phyloP scores from a whole-genome alignment of 92 coral and sea anemone genomes.

The Porites lobata region DNA sequence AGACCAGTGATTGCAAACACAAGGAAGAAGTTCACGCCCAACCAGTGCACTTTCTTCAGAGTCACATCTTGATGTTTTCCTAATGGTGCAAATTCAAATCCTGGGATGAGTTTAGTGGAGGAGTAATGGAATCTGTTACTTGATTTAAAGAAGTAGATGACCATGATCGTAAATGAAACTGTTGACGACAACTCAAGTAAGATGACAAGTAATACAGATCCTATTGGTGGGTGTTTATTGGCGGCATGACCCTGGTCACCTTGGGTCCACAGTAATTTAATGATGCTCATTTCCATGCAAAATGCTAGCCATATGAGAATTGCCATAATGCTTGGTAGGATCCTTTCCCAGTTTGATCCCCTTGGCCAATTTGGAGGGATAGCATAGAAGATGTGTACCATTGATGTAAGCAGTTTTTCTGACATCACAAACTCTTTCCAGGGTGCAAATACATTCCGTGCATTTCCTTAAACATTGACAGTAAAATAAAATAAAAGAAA shows the following conservation, averaged over 20 bases:
- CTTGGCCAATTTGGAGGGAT: constrained; percentile 66
- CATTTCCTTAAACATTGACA: neutral
- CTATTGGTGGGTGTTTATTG: constrained; percentile 47
- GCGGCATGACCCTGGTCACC: neutral
- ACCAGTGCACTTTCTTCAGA: constrained; percentile 61
- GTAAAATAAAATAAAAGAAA: no score
- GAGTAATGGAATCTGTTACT: constrained; percentile 56
- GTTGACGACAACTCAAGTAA: constrained; percentile 63
- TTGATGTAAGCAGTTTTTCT: constrained; percentile 50
- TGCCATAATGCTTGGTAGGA: constrained; percentile 30
- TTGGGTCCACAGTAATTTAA: constrained; percentile 56
- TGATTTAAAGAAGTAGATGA: constrained; percentile 67
- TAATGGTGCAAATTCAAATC: constrained; percentile 57
- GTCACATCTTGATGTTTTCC: constrained; percentile 64
- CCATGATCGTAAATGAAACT: constrained; percentile 60
- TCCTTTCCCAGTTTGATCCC: neutral
- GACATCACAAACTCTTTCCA: constrained; percentile 45
- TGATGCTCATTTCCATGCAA: constrained; percentile 60
- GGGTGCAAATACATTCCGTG: neutral
- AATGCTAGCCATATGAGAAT: constrained; percentile 65
- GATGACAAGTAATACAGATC: constrained; percentile 62
- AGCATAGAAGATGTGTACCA: constrained; percentile 59
- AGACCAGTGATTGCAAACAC: constrained; percentile 56
- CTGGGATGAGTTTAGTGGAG: constrained; percentile 62
- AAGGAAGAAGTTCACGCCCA: constrained; percentile 46